These are phyloP conservation scores for Rhamphomyia laevipes DNA, from an alignment of 2,888 invertebrate genomes.

Conservation along the genomic window DNA sequence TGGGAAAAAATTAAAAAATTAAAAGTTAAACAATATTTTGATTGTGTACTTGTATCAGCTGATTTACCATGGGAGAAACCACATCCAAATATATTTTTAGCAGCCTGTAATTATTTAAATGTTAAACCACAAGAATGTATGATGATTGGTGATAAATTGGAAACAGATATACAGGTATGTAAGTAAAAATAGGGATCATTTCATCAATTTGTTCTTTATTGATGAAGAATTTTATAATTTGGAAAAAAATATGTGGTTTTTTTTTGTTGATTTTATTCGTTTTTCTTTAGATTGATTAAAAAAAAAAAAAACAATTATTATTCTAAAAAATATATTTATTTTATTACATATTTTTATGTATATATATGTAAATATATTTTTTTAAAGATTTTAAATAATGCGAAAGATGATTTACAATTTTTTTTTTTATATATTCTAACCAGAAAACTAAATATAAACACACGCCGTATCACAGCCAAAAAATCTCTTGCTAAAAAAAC, in stretches of 20 bases:
- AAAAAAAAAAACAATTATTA: not conserved
- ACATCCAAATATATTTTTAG: slow-evolving; percentile 65
- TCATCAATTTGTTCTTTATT: not conserved
- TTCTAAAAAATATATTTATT: no score
- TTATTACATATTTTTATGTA: slow-evolving; percentile 1
- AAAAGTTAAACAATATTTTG: slow-evolving; percentile 59
- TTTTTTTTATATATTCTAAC: not conserved
- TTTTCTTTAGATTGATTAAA: not conserved
- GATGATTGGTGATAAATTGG: slow-evolving; percentile 81
- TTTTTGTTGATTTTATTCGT: no score
- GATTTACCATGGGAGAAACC: slow-evolving; percentile 83
- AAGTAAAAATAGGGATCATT: not conserved
- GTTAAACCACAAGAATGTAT: slow-evolving; percentile 65
- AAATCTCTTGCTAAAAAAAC: slow-evolving; percentile 1
- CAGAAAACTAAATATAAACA: not conserved
- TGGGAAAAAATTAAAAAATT: slow-evolving; percentile 77
- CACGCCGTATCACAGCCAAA: not conserved
- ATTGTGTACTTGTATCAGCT: slow-evolving; percentile 68
- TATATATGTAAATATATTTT: slow-evolving; percentile 1
- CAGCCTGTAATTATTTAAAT: slow-evolving; percentile 63
- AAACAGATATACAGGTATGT: slow-evolving; percentile 66
- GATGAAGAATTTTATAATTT: not conserved
- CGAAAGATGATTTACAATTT: not conserved
- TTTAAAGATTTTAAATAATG: slow-evolving; percentile 6
- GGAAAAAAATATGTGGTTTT: not conserved